Base-by-base conservation (phyloP, 2,888 invertebrate species). In the Eupelmus urozonus region DNA sequence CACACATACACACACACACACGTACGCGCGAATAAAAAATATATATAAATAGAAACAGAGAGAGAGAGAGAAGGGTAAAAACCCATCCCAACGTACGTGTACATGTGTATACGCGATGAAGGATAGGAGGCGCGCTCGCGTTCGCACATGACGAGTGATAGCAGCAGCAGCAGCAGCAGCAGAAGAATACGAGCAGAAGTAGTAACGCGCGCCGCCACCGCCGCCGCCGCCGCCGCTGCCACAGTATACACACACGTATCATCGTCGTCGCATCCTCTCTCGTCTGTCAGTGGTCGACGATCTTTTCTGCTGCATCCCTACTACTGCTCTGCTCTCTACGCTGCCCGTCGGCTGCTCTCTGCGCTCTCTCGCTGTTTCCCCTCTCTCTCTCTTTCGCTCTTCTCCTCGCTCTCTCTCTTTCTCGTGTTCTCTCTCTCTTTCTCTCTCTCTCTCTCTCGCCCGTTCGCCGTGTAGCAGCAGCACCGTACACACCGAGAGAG, bases 71-170 rank as follows among this genome's bases (percentile, higher is more conserved):
- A 16, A 45, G 9, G 16, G 45, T 16, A 16, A 2, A 45, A 2
- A 45, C 2, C 2, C 29, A 23, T 23, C 20, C 20, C 1, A 11
- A 49, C 27, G 9, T 20, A 20, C 16, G 20, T 20, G 25, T 7
- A 18, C 45, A 27, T 18, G 16, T 70, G 20, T 42, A 45, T 27
- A 63, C 29, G 45, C 4, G 18, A 13, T 45, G 45, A 45, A 45
- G 45, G 29, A 59, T 16, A 40, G 40, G 9, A 5, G 11, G 40
- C 2, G 51, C 49, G 4, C 1, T 27, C 60, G 29, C 25, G 25
- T 16, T 27, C 51, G 71, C 49, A 25, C 34, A 53, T 45, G 45
- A 51, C 62, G 49, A 62, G 72, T 40, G 71, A 70, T 70, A 60
- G 25, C 29, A n/a, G 57, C 57, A 3, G 23, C 57, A 27, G 60